Base-by-base conservation (phyloP, 2,888 invertebrate genomes). In the Microplitis manilae region DNA sequence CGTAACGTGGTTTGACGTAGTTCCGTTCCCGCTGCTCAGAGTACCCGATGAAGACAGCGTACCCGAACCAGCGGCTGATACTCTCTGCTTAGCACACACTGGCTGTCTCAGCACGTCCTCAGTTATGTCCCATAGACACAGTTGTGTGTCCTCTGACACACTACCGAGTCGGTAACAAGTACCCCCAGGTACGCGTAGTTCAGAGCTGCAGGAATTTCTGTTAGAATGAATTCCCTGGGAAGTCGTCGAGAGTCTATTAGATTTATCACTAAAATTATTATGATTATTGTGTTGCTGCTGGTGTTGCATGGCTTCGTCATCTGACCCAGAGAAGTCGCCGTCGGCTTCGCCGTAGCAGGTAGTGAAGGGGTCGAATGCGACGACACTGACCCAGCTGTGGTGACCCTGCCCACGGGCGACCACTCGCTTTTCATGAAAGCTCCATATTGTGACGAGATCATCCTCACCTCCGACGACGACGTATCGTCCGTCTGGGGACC, bases 361-460 rank as follows among this genome's bases (percentile, higher is more conserved):
- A 0, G 95, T 95, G 87, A 94, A 96, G 0, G 96, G 95, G 90
- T 97, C 97, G 88, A 98, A 98, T 5, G 98, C 96, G 20, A 99
- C 98, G 20, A 97, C 97, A 73, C 97, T 97, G 17, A 99, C 98
- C 99, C 99, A 99, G 76, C 98, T 98, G 83, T 96, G 94, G 90
- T 99, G 99, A 0, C 99, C 99, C 88, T 98, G 98, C 0, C 98
- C 99, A 64, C 99, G 92, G n/a, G 98, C 99, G 6, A 98, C 96
- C 6, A 99, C 98, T 70, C 97, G 92, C 82, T 96, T 94, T 87
- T 99, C 98, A 82, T 94, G 93, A 88, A 98, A 94, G 72, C 97
- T 97, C 96, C 98, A 99, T 60, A 99, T 96, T 0, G 99, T 99
- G 72, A 99, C 96, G 78, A 99, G 92, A 91, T 99, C 99, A 91